Conservation (phyloP, 2,797 vertebrate species). For the Erpetoichthys calabaricus region DNA sequence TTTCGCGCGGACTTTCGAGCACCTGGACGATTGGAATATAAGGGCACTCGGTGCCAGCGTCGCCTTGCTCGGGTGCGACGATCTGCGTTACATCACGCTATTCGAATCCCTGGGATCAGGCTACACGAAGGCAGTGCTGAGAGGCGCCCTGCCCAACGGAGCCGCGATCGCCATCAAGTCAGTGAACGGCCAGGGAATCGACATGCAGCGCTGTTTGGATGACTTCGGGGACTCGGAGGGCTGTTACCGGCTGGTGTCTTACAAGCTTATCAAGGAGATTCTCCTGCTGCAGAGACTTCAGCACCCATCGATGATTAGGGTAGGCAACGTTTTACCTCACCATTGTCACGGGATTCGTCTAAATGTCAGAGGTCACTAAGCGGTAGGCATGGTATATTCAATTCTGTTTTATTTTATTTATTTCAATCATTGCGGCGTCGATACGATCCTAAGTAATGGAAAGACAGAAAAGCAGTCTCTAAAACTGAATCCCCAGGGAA, state of each 20-base stretch:
- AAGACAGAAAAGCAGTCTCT: no score
- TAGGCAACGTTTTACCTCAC: slow-evolving; percentile 23
- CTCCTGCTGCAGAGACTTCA: slow-evolving; percentile 55
- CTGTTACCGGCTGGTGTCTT: slow-evolving; percentile 65
- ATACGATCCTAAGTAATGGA: no score
- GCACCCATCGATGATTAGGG: slow-evolving; percentile 73
- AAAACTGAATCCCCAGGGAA: no score
- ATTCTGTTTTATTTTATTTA: neutral
- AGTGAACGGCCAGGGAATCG: slow-evolving; percentile 60
- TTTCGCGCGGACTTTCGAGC: slow-evolving; percentile 1
- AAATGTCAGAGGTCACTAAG: neutral
- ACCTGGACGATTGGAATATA: slow-evolving; percentile 28
- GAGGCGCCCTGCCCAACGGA: slow-evolving; percentile 49
- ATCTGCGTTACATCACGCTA: slow-evolving; percentile 43
- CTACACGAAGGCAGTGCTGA: slow-evolving; percentile 68
- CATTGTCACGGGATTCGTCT: neutral
- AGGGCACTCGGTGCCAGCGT: slow-evolving; percentile 26
- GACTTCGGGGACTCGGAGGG: slow-evolving; percentile 51
- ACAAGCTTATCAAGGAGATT: slow-evolving; percentile 73
- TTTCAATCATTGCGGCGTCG: neutral
- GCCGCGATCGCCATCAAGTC: slow-evolving; percentile 59
- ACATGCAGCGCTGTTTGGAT: slow-evolving; percentile 63
- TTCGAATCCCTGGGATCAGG: slow-evolving; percentile 62
- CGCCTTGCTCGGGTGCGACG: slow-evolving; percentile 50
- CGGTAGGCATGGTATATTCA: neutral